Evolutionary conservation across 2,113 vertebrate species (phyloP).

Genomic region (Rhabdornis inornatus): DNA sequence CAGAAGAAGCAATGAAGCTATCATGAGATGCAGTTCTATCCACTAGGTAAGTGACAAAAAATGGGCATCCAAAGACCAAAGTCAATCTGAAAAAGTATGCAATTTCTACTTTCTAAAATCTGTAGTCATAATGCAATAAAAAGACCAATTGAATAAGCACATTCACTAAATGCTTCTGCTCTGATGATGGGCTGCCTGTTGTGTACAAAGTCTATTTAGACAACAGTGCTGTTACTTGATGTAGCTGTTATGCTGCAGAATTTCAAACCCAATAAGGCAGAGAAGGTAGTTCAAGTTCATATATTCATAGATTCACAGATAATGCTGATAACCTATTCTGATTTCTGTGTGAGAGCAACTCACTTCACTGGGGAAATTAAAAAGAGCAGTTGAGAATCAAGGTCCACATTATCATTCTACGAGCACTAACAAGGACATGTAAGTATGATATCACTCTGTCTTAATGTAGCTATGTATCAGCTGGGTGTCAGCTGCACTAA

Average conservation of each 20-base stretch:
- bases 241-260: background rate
- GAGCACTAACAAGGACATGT: constrained; percentile 4
- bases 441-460: background rate
- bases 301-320: background rate
- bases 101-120: background rate
- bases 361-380: background rate
- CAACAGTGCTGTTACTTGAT: background rate
- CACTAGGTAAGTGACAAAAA: background rate
- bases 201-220: background rate
- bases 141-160: background rate
- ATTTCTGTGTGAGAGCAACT: background rate
- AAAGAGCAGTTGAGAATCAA: background rate
- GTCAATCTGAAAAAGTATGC: background rate
- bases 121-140: background rate
- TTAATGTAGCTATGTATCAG: background rate
- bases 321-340: background rate
- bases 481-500: background rate
- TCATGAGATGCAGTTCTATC: background rate
- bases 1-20: background rate
- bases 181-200: background rate
- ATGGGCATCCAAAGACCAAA: background rate
- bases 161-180: background rate
- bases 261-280: background rate
- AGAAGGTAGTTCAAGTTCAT: background rate
- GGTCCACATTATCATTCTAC: background rate